These are phyloP conservation scores for Cochlearius cochlearius DNA, from an alignment of 2,113 vertebrate genomes.

Conservation along the genomic window DNA sequence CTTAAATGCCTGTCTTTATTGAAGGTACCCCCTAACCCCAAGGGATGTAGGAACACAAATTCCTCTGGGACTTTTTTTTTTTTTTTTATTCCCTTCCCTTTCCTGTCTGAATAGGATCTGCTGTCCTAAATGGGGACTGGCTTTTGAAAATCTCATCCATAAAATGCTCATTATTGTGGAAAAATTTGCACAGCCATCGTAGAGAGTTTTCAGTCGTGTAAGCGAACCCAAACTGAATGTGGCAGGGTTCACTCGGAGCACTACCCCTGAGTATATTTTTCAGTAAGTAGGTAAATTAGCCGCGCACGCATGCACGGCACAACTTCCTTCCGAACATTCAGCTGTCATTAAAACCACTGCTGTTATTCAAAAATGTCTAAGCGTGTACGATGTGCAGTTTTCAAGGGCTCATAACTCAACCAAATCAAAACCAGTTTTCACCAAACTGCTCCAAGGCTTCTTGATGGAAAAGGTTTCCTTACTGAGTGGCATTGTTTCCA, in stretches of 20 bases:
- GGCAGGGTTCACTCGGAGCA: constrained; percentile 40
- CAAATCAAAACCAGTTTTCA: constrained; percentile 57
- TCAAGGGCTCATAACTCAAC: constrained; percentile 41
- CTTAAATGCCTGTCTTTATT: not conserved
- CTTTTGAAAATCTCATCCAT: constrained; percentile 13
- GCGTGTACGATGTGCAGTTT: not conserved
- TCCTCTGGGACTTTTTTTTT: not conserved
- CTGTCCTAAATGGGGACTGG: not conserved
- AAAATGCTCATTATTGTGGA: not conserved
- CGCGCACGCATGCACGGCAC: not conserved
- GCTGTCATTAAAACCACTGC: constrained; percentile 38
- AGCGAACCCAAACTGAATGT: constrained; percentile 34
- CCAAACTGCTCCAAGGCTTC: not conserved
- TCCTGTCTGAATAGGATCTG: not conserved
- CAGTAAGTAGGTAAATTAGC: constrained; percentile 59
- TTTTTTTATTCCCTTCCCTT: not conserved
- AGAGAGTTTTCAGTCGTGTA: not conserved
- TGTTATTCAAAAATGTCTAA: not conserved
- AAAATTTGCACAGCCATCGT: not conserved
- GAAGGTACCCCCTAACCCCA: not conserved
- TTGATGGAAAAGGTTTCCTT: constrained; percentile 8
- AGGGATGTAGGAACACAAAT: not conserved
- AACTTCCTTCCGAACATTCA: constrained; percentile 49
- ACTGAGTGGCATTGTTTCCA: constrained; percentile 40
- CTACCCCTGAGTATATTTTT: constrained; percentile 53